A percentile compares a stretch with the other conserved stretches of the same genome.
Evolutionary conservation across 2,888 invertebrate species (phyloP).

Genomic region (Acheta domesticus): DNA sequence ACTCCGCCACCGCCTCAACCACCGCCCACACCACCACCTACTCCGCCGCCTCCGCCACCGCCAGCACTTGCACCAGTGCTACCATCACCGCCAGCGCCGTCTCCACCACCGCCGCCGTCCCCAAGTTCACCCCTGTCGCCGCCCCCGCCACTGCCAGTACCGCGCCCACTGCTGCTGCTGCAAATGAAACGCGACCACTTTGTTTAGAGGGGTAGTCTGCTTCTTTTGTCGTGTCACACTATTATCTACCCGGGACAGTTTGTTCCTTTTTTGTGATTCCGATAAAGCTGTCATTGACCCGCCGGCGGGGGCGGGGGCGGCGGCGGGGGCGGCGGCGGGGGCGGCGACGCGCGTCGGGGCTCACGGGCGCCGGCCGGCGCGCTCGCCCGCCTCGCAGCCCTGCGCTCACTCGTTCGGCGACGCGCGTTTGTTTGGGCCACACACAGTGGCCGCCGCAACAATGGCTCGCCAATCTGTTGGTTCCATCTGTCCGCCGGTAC

Average conservation of each 20-base stretch:
- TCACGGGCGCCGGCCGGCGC: no score
- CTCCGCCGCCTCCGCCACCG: background rate
- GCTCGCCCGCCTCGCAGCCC: no score
- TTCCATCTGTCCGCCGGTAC: constrained; percentile 18
- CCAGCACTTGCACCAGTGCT: background rate
- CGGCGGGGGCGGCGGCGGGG: background rate
- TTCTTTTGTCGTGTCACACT: constrained; percentile 9
- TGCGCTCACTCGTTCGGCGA: no score
- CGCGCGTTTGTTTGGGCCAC: constrained; percentile 11
- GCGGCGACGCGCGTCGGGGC: background rate
- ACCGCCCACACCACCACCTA: background rate
- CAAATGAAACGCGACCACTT: background rate
- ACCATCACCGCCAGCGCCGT: background rate
- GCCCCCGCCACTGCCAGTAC: background rate
- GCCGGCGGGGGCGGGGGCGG: background rate
- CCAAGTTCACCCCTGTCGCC: background rate
- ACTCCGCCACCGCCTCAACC: no score
- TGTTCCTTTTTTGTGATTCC: background rate
- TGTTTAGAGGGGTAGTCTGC: background rate
- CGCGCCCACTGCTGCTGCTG: background rate
- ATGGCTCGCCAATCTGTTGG: background rate
- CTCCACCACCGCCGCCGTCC: background rate
- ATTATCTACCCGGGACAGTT: constrained; percentile 7
- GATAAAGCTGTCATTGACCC: constrained; percentile 9
- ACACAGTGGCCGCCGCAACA: constrained; percentile 18